Evolutionary conservation across 2,113 vertebrate genomes (phyloP).

Genomic region (Cavia porcellus): DNA sequence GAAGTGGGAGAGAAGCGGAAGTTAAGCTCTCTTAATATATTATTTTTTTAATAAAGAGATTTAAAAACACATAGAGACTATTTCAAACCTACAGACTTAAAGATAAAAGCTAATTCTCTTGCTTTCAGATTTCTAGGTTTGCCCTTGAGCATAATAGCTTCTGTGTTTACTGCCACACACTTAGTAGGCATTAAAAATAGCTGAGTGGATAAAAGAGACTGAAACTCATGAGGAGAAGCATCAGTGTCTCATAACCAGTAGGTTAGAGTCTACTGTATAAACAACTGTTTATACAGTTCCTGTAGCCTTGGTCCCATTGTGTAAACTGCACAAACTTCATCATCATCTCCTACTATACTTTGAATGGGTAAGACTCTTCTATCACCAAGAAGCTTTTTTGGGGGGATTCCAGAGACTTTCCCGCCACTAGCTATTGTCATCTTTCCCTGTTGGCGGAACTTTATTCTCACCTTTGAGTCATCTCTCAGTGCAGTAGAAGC

Average conservation of each 20-base stretch:
- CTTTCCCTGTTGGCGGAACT: conserved; percentile 11
- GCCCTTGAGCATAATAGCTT: background rate
- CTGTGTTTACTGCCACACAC: background rate
- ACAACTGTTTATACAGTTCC: background rate
- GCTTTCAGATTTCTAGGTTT: conserved; percentile 18
- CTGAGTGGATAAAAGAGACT: background rate
- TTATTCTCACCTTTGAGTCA: background rate
- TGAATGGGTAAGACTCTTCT: background rate
- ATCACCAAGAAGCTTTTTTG: background rate
- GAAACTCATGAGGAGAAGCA: background rate
- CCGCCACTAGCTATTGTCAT: background rate
- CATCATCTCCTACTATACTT: background rate
- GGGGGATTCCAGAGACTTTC: background rate
- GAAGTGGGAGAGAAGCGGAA: too few species aligned
- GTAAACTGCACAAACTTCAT: background rate
- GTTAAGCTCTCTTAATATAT: background rate
- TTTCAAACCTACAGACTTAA: background rate
- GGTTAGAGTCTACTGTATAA: background rate
- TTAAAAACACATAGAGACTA: background rate
- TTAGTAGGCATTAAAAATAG: background rate
- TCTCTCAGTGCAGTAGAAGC: background rate
- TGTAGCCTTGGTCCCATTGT: background rate
- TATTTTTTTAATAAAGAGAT: background rate
- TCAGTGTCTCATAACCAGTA: background rate
- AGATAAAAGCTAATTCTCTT: background rate